Percentiles rank a stretch among this genome's conserved stretches.
phyloP scores from a whole-genome alignment of 2,888 invertebrate genomes.

The Drosophila mayaguana region DNA sequence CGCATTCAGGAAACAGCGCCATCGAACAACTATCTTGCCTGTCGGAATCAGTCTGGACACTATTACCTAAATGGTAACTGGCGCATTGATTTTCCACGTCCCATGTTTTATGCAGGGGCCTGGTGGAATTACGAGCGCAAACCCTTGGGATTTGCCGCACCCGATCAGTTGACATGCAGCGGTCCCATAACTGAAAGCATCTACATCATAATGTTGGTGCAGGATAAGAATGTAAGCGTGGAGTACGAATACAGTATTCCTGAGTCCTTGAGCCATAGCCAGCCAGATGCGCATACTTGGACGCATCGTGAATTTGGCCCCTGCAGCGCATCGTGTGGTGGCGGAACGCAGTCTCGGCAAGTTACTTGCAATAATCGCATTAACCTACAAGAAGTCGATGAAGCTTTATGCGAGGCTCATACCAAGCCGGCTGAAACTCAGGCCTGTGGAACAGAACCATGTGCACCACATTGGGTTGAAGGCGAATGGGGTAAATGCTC shows the following conservation, averaged over 20 bases:
- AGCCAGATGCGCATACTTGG: constrained; percentile 94
- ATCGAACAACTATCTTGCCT: constrained; percentile 95
- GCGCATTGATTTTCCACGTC: constrained; percentile 95
- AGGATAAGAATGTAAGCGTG: constrained; percentile 93
- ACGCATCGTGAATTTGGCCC: constrained; percentile 88
- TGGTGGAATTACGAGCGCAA: constrained; percentile 95
- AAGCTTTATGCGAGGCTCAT: constrained; percentile 91
- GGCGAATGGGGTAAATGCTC: constrained; percentile 93
- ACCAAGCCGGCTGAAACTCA: constrained; percentile 90
- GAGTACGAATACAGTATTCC: constrained; percentile 96
- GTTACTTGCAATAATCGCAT: constrained; percentile 93
- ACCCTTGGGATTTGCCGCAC: constrained; percentile 92
- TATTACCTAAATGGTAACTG: constrained; percentile 98
- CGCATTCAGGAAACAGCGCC: constrained; percentile 91
- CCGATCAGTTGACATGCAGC: constrained; percentile 92
- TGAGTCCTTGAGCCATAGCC: constrained; percentile 88
- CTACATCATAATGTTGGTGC: constrained; percentile 92
- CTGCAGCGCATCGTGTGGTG: constrained; percentile 95
- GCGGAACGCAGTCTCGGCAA: constrained; percentile 92
- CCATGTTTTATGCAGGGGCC: constrained; percentile 92
- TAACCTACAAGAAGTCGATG: constrained; percentile 90
- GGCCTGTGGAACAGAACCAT: constrained; percentile 91
- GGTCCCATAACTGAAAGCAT: constrained; percentile 97
- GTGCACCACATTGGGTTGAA: constrained; percentile 92
- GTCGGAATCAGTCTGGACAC: constrained; percentile 92